These are phyloP conservation scores for Argyrosomus japonicus DNA, from an alignment of 2,113 vertebrate genomes.

Conservation along the genomic window DNA sequence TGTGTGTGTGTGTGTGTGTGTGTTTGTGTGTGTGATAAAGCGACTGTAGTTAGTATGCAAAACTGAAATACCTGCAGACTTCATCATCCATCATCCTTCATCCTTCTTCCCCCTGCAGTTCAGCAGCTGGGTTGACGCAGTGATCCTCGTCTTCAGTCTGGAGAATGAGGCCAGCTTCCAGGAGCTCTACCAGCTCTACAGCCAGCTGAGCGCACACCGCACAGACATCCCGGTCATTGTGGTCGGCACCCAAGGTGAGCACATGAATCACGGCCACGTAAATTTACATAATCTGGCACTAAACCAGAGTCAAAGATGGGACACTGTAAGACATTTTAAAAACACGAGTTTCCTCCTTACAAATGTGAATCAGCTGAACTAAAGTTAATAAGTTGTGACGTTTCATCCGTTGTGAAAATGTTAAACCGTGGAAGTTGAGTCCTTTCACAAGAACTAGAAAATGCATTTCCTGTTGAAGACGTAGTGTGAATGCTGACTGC, in stretches of 20 bases:
- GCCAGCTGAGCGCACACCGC: constrained; percentile 85
- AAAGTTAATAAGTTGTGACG: background rate
- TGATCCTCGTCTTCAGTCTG: constrained; percentile 97
- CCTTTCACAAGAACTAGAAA: no score
- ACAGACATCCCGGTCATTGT: constrained; percentile 90
- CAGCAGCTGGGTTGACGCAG: constrained; percentile 93
- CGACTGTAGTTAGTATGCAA: background rate
- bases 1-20: background rate
- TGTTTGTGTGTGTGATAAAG: background rate
- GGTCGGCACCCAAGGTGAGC: constrained; percentile 95
- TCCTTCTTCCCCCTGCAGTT: constrained; percentile 83
- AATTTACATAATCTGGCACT: background rate
- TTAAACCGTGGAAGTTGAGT: no score
- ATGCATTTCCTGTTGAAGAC: no score
- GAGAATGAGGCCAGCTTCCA: constrained; percentile 95
- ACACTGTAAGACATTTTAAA: background rate
- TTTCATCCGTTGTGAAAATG: no score
- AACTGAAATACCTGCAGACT: background rate
- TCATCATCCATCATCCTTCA: background rate
- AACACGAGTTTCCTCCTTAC: background rate
- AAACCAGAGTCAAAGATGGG: background rate
- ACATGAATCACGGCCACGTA: background rate
- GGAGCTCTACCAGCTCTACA: constrained; percentile 89
- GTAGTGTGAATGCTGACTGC: no score
- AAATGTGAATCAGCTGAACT: background rate